Base-by-base conservation (phyloP, 2,113 vertebrate genomes). In the Oreochromis niloticus region DNA sequence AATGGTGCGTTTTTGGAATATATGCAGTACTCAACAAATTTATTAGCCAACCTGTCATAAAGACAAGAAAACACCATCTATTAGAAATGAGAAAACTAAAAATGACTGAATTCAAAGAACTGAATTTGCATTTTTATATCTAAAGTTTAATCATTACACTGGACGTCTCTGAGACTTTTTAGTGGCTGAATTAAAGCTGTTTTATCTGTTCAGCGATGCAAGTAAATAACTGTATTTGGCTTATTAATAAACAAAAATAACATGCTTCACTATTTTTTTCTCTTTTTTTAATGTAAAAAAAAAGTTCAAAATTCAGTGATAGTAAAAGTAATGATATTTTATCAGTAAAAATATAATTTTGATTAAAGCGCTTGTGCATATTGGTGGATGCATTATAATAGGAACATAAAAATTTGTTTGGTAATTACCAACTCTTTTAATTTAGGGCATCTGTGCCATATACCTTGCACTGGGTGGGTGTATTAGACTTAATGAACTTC, bases 301-400 rank as follows among this genome's bases (percentile, higher is more conserved):
- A 63, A 13, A 13, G 17, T 39, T 39, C 2, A 13, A 39, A 13
- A 2, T 66, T 66, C 17, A 66, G 1, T 36, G 10, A 10, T 66
- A 7, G 19, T n/a, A 66, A 66, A 7, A 39, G 4, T 8, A 66
- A 22, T 1, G 2, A 39, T 39, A 66, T 66, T 66, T 66, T 39
- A 66, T 36, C 30, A 66, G 6, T 36, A n/a, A 7, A 36, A n/a
- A 39, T 39, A 66, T 22, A 66, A 13, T 22, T 66, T 66, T 39
- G 34, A 39, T 3, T 66, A 36, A 39, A 13, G 0, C 1, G 0
- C 1, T 66, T 66, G 32, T 36, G 9, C 9, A 34, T 63, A 11
- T 9, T 9, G n/a, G 63, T 71, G 3, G n/a, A 43, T 71, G n/a
- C 12, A 24, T 43, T 6, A 43, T 27, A 9, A 71, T 9, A 71